Percentiles rank a stretch among this genome's conserved stretches.
phyloP scores from a whole-genome alignment of 2,797 vertebrate genomes.

The Sebastes ruberrimus region DNA sequence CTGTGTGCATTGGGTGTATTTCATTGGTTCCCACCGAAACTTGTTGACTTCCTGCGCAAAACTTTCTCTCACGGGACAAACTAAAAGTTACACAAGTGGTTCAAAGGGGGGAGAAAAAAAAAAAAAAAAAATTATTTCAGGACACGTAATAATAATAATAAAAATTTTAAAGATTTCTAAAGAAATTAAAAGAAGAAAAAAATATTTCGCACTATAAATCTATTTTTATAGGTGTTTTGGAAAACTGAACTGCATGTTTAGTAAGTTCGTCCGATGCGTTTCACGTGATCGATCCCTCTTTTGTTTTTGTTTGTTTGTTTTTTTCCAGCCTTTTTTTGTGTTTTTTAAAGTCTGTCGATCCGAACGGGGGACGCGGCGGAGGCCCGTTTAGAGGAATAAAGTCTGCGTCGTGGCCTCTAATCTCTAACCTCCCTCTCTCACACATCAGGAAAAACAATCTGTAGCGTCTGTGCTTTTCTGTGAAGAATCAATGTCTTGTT shows the following conservation, averaged over 20 bases:
- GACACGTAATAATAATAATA: slow-evolving; percentile 63
- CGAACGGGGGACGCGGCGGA: slow-evolving; percentile 48
- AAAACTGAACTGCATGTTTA: slow-evolving; percentile 85
- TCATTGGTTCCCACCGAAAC: slow-evolving; percentile 93
- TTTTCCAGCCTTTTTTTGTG: slow-evolving; percentile 67
- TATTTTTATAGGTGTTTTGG: slow-evolving; percentile 90
- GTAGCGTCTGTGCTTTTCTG: slow-evolving; percentile 78
- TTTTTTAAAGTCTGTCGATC: slow-evolving; percentile 75
- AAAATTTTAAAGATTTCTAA: slow-evolving; percentile 87
- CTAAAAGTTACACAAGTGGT: slow-evolving; percentile 59
- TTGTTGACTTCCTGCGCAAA: slow-evolving; percentile 83
- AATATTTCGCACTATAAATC: slow-evolving; percentile 89
- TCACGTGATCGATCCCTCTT: slow-evolving; percentile 72
- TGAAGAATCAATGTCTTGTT: slow-evolving; percentile 74
- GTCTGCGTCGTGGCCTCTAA: slow-evolving; percentile 58
- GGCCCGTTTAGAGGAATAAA: slow-evolving; percentile 44
- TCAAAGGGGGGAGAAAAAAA: slow-evolving; percentile 46
- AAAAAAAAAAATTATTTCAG: slow-evolving; percentile 81
- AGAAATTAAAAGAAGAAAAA: slow-evolving; percentile 85
- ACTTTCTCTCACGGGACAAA: slow-evolving; percentile 76
- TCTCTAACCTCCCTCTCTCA: slow-evolving; percentile 23
- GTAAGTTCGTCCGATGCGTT: slow-evolving; percentile 76
- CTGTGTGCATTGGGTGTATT: slow-evolving; percentile 98
- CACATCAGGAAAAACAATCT: slow-evolving; percentile 79
- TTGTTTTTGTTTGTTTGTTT: slow-evolving; percentile 59